These are phyloP conservation scores for Aegotheles bennettii DNA, from an alignment of 2,113 vertebrate species.

Conservation along the genomic window DNA sequence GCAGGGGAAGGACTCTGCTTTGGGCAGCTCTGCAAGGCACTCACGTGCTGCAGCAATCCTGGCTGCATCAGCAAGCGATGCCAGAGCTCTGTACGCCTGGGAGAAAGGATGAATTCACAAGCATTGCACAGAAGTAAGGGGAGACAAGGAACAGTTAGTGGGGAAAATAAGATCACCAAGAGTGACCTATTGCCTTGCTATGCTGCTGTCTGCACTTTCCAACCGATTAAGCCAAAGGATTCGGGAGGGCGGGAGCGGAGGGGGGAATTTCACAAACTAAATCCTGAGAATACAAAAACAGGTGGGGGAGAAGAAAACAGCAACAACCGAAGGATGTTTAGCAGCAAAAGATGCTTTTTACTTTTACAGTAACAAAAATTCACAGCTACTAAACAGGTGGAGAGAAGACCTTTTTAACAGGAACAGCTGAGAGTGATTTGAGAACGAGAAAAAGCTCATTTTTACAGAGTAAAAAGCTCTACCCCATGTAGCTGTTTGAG, in stretches of 20 bases:
- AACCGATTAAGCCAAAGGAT: background rate
- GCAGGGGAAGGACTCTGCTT: background rate
- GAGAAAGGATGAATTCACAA: background rate
- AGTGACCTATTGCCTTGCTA: background rate
- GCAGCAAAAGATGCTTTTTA: background rate
- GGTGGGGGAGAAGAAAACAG: background rate
- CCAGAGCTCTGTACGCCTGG: background rate
- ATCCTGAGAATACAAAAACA: background rate
- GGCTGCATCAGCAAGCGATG: accelerated
- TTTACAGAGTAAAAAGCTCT: background rate
- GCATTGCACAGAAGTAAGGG: background rate
- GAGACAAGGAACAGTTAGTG: background rate
- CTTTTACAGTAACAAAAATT: background rate
- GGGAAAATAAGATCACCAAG: background rate
- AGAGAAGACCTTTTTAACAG: constrained; percentile 11
- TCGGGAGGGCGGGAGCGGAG: background rate
- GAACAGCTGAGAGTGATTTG: background rate
- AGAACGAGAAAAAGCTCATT: constrained; percentile 8
- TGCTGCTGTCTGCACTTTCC: background rate
- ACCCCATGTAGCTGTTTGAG: background rate
- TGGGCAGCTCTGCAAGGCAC: background rate
- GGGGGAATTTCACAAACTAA: background rate
- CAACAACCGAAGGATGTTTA: background rate
- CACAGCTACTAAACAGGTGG: background rate
- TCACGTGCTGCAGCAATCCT: background rate